These are phyloP conservation scores for Scomber japonicus DNA, from an alignment of 2,113 vertebrate species.

Conservation along the genomic window DNA sequence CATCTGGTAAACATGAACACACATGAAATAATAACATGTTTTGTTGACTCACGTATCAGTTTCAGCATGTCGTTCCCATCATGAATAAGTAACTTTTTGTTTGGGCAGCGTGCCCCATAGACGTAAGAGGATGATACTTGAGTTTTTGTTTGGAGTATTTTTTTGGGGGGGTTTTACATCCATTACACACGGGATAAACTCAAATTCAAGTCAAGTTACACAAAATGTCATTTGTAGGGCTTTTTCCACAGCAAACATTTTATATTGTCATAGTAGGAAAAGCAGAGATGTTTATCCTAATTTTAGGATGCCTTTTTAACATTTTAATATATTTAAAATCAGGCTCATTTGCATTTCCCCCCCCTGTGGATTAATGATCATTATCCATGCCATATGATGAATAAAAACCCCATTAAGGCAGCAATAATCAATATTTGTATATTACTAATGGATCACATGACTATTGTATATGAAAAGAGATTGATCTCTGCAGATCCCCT, in stretches of 20 bases:
- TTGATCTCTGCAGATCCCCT: too few relatives aligned
- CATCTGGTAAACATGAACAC: neutral
- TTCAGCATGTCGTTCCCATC: neutral
- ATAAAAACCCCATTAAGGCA: too few relatives aligned
- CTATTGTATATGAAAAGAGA: too few relatives aligned
- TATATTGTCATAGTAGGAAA: neutral
- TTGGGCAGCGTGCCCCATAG: neutral
- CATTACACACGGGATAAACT: neutral
- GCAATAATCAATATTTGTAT: too few relatives aligned
- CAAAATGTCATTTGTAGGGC: neutral
- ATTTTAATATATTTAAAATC: too few relatives aligned
- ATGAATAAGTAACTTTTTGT: constrained; percentile 49
- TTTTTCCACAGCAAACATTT: neutral
- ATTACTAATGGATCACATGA: too few relatives aligned
- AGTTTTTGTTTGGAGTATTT: neutral
- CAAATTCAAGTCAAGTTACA: neutral
- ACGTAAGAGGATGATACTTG: too few relatives aligned
- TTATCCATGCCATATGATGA: too few relatives aligned
- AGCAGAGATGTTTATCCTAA: neutral
- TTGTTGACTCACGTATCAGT: neutral
- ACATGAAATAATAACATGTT: constrained; percentile 41
- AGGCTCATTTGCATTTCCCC: too few relatives aligned
- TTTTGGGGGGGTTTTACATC: neutral
- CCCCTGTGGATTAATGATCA: too few relatives aligned
- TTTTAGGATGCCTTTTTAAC: too few relatives aligned